Conservation (phyloP, 2,888 invertebrate genomes). For the Cordylochernes scorpioides region DNA sequence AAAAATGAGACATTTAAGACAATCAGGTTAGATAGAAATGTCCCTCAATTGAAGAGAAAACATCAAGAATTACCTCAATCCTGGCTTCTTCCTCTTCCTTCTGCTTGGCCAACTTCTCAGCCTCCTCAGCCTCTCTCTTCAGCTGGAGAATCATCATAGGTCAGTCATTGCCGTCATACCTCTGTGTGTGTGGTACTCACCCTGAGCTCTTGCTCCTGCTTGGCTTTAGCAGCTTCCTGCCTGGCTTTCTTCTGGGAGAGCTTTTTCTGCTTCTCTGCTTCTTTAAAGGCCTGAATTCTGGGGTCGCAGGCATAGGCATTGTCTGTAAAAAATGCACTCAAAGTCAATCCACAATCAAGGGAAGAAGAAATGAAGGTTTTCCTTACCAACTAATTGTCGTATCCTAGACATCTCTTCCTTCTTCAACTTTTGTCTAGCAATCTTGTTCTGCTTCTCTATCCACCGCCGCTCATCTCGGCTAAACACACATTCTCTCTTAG, state of each 20-base stretch:
- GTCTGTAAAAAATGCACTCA: slow-evolving; percentile 27
- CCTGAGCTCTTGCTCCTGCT: slow-evolving; percentile 58
- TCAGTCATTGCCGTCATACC: not conserved
- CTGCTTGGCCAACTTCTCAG: slow-evolving; percentile 38
- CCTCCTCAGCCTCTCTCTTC: slow-evolving; percentile 29
- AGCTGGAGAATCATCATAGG: slow-evolving; percentile 5
- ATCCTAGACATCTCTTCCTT: slow-evolving; percentile 90
- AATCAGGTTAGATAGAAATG: too few relatives aligned
- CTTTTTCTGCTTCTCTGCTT: slow-evolving; percentile 72
- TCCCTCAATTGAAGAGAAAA: not conserved
- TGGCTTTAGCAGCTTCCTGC: slow-evolving; percentile 30
- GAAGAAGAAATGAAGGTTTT: not conserved
- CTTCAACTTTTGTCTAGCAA: slow-evolving; percentile 63
- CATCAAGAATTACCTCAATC: slow-evolving; percentile 6
- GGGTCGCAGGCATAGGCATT: slow-evolving; percentile 81
- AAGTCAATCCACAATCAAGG: too few relatives aligned
- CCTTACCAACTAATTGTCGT: slow-evolving; percentile 41
- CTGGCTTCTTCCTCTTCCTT: slow-evolving; percentile 25
- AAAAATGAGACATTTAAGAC: too few relatives aligned
- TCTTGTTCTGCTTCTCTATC: slow-evolving; percentile 96
- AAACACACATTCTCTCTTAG: too few relatives aligned
- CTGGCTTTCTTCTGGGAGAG: slow-evolving; percentile 62
- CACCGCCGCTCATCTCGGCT: slow-evolving; percentile 74
- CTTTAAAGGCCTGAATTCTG: slow-evolving; percentile 65
- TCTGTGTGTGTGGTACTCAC: slow-evolving; percentile 20